Evolutionary conservation across 37 sponge, comb jelly and placozoan species (phyloP), one percentile per base, ranked within the genome.

Genomic region (Theonella swinhoei): DNA sequence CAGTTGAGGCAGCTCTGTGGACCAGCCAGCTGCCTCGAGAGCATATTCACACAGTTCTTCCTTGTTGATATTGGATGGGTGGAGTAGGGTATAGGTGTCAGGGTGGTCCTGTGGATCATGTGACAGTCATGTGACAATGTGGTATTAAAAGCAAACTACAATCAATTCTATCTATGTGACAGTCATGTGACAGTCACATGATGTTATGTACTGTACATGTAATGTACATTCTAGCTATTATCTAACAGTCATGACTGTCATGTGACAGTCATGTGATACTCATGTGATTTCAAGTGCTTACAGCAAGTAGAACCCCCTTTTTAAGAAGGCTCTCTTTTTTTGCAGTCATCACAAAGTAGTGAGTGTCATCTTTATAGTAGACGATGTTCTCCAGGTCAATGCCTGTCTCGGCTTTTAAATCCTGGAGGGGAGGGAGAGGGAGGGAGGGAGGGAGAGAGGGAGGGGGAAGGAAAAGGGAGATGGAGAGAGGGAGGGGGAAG

Each of bases 321-420:
- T 37, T 75, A 25, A 94, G 82, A 31, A 98, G 83, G 65, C 97
- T 96, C n/a, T 94, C 82, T 75, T 96, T 94, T 90, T 96, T 96
- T 3, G 99, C 97, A 1, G 99, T 98, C 99, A 98, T 98, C 20
- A 98, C 95, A 80, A 96, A 98, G 87, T 98, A 98, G 64, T 98
- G 99, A 1, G 99, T 98, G 72, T 98, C 97, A 60, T 98, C 97
- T 71, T 89, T 93, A 75, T 98, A 98, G 81, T 98, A 98, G 39
- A 98, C 99, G 54, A 98, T 96, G 75, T 98, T 98, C 85, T 98
- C 99, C 75, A 98, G 79, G 62, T 98, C 97, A 9, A 98, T 98
- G 41, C 78, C 95, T 1, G 88, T 94, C 20, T 93, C 91, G 33
- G 73, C 81, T 64, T 90, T 94, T 31, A 98, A 75, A 39, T 98